Conservation (phyloP, 2,113 vertebrate species). For the Cyprinodon tularosa region DNA sequence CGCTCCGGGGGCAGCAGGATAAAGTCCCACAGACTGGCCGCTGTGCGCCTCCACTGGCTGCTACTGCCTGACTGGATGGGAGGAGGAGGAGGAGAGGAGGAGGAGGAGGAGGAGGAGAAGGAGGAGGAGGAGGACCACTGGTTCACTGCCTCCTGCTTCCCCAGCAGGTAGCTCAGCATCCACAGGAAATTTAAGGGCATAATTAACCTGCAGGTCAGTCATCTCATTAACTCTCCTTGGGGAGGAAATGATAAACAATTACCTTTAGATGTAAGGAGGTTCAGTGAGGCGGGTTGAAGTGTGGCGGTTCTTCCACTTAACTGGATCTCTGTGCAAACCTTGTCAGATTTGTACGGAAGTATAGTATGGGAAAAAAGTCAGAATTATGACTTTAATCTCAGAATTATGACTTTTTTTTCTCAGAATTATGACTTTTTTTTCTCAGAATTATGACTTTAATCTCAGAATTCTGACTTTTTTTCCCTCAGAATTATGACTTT, state of each 20-base stretch:
- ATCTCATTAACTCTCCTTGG: slow-evolving; percentile 64
- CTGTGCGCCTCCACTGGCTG: slow-evolving; percentile 52
- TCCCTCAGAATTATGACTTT: no score
- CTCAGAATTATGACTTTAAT: no score
- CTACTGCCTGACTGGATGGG: slow-evolving; percentile 36
- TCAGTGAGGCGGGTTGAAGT: neutral
- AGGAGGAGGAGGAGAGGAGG: no score
- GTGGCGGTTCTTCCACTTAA: no score
- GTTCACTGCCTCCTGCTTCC: slow-evolving; percentile 61
- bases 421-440: no score
- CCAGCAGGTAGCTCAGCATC: slow-evolving; percentile 60
- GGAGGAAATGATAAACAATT: slow-evolving; percentile 43
- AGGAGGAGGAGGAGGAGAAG: neutral
- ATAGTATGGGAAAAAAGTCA: no score
- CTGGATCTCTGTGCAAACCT: no score
- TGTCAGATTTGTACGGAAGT: no score
- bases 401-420: no score
- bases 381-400: no score
- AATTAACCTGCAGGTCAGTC: slow-evolving; percentile 65
- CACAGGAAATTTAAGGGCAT: slow-evolving; percentile 67
- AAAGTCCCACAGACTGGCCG: slow-evolving; percentile 71
- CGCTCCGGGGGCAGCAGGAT: slow-evolving; percentile 30
- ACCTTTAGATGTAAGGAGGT: slow-evolving; percentile 31
- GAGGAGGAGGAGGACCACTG: slow-evolving; percentile 53
- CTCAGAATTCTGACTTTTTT: no score